Base-by-base conservation (phyloP, 2,888 invertebrate species). In the Diploptera punctata region DNA sequence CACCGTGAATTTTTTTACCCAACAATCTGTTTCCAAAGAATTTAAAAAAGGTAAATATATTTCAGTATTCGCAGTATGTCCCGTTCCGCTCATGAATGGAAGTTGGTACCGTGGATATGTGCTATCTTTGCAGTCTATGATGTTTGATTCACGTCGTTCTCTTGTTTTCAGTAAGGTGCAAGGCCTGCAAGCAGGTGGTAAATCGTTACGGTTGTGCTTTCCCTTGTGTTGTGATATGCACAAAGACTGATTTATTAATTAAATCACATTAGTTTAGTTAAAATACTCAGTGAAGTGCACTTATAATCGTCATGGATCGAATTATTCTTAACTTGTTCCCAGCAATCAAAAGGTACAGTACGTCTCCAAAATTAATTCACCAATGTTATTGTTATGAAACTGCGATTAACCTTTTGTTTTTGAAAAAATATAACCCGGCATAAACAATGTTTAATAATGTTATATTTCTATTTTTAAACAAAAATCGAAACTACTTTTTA, bases 141-240 rank as follows among this genome's bases (percentile, higher is more conserved):
- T 67, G 49, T 52, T 67, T 67, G 67, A 10, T 10, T n/a, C 67
- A 31, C 49, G 67, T 67, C 49, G 19, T 29, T 62, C 43, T 29
- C 57, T 38, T 62, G 62, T 62, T 31, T 62, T 19, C 19, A 31
- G 67, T 67, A 18, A 49, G 31, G 67, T 47, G 49, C 49, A 18
- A 31, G 10, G 24, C 29, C 29, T 29, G 57, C 31, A 29, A 26
- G 57, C 57, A 57, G 57, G 57, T 57, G 57, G 31, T n/a, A 57
- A n/a, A 57, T 29, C 57, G 57, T 57, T 24, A 16, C 49, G 31
- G 49, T n/a, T 57, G 57, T n/a, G 13, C n/a, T 33, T 33, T 33
- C 10, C 7, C 24, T 52, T 18, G 24, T 31, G 31, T 16, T 57
- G 57, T 31, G 57, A 29, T 57, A 29, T 29, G 24, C 4, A 0